Conservation (phyloP, 37 sponge, comb jelly and placozoan species). For the Chondrosia reniformis region DNA sequence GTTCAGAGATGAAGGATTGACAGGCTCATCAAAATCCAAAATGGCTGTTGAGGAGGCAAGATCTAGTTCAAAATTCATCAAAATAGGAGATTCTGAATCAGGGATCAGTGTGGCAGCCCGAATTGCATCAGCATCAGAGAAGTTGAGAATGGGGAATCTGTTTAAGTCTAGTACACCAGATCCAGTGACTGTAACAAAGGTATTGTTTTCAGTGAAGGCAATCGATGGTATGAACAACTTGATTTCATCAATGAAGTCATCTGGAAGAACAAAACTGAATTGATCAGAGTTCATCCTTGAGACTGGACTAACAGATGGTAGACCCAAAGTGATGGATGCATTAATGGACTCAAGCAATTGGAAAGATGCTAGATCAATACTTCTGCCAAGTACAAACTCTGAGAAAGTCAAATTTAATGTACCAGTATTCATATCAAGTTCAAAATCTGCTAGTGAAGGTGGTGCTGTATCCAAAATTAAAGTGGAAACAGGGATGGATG, state of each 20-base stretch:
- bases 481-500: slow-evolving; percentile 41
- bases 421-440: slow-evolving; percentile 63
- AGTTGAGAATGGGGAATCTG: slow-evolving; percentile 42
- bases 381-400: slow-evolving; percentile 56
- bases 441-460: slow-evolving; percentile 55
- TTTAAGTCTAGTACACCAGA: slow-evolving; percentile 51
- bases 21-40: slow-evolving; percentile 71
- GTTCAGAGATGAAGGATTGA: slow-evolving; percentile 44
- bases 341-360: slow-evolving; percentile 54
- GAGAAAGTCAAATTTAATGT: slow-evolving; percentile 56
- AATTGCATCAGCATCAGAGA: slow-evolving; percentile 24
- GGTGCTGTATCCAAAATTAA: slow-evolving; percentile 53
- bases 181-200: slow-evolving; percentile 45
- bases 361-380: slow-evolving; percentile 48
- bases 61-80: slow-evolving; percentile 69
- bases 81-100: slow-evolving; percentile 64
- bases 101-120: slow-evolving; percentile 32
- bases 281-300: slow-evolving; percentile 28
- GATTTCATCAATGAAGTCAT: slow-evolving; percentile 44
- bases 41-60: slow-evolving; percentile 51
- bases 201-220: slow-evolving; percentile 43
- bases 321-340: not conserved
- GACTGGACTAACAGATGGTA: not conserved
- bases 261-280: slow-evolving; percentile 28
- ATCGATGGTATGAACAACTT: slow-evolving; percentile 34